These are phyloP conservation scores for Rhabdomys pumilio DNA, from an alignment of 2,797 vertebrate genomes.

Conservation along the genomic window DNA sequence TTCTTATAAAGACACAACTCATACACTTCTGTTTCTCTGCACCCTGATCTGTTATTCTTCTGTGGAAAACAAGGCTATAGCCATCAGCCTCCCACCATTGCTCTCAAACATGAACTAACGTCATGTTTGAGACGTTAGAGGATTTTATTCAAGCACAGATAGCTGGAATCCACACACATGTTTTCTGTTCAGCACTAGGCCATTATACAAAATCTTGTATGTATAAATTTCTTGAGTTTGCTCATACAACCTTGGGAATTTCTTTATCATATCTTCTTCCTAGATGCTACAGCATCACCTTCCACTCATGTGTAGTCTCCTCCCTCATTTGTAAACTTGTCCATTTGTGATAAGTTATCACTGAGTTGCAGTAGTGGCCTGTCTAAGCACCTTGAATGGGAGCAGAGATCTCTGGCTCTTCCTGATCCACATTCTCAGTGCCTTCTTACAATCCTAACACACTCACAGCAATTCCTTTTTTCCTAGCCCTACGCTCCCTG, in stretches of 20 bases:
- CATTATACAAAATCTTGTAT: not conserved
- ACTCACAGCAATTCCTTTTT: not conserved
- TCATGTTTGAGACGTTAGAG: not conserved
- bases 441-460: not conserved
- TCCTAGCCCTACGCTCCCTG: not conserved
- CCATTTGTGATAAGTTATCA: not conserved
- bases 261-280: not conserved
- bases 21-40: not conserved
- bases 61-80: not conserved
- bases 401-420: not conserved
- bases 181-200: not conserved
- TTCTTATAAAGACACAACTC: not conserved
- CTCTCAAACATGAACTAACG: not conserved
- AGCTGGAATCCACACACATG: not conserved
- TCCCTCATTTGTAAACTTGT: not conserved
- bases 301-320: not conserved
- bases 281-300: not conserved
- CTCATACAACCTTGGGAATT: not conserved
- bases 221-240: not conserved
- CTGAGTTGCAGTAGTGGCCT: not conserved
- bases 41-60: accelerated
- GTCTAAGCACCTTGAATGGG: not conserved
- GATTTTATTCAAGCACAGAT: not conserved
- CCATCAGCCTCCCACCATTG: not conserved
- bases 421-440: not conserved